Base-by-base conservation (phyloP, 2,888 invertebrate species). In the Micoletzkya japonica region DNA sequence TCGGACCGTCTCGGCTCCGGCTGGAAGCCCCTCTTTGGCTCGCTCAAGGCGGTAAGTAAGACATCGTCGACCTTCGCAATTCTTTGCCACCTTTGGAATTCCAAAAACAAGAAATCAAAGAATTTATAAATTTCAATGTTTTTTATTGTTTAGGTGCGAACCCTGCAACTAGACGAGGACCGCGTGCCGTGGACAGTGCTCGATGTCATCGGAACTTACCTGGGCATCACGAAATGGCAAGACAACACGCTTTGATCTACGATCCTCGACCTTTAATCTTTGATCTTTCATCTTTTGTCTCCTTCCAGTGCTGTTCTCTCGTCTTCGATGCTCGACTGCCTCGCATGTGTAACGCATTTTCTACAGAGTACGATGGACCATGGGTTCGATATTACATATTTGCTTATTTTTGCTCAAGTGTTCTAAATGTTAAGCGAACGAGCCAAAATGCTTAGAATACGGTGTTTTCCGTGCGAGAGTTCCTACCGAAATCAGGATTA, bases 11-110 rank as follows among this genome's bases (percentile, higher is more conserved):
- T 96, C 54, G 90, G 93, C 77, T 95, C 94, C 0, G 96, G 96
- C 0, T 97, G 96, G 96, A 89, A 95, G 68, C 94, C 96, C 0
- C 88, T 97, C 1, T 97, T 97, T 85, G 94, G 94, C 17, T 94
- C 95, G 0, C 87, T 97, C 56, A 90, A 94, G 28, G 93, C 94
- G 57, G 94, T 95, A 0, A n/a, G n/a, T n/a, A n/a, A n/a, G n/a
- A n/a, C n/a, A n/a, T n/a, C n/a, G n/a, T 73, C 90, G 87, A 80
- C 85, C 2, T 75, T 76, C 0, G 54, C 73, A 7, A 74, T 72
- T n/a, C n/a, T n/a, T n/a, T n/a, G n/a, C n/a, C n/a, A n/a, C n/a
- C n/a, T n/a, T n/a, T n/a, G n/a, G n/a, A n/a, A n/a, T n/a, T n/a
- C n/a, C 24, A 52, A 17, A 20, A 52, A 64, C 24, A 60, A 60